Evolutionary conservation across 2,113 vertebrate genomes (phyloP).

Genomic region (Nothobranchius furzeri): DNA sequence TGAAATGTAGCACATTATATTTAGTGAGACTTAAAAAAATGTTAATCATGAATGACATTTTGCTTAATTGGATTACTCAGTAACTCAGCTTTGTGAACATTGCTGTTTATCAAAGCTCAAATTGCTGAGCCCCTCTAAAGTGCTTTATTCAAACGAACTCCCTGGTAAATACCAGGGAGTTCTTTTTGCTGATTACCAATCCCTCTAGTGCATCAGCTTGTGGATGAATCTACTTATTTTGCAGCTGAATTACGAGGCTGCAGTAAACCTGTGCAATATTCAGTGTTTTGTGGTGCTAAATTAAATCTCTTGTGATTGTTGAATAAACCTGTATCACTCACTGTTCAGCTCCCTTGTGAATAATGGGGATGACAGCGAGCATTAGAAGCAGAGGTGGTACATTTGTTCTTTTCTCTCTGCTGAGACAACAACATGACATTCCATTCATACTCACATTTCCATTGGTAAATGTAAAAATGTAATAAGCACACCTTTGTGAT

Average conservation of each 20-base stretch:
- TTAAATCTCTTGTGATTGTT: conserved; percentile 51
- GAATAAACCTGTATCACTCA: conserved; percentile 45
- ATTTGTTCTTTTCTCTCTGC: conserved; percentile 9
- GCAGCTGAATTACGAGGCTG: conserved; percentile 55
- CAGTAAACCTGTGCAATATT: conserved; percentile 45
- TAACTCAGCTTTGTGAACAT: conserved; percentile 39
- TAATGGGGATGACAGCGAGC: conserved; percentile 21
- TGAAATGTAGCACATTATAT: not conserved
- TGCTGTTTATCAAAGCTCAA: conserved; percentile 50
- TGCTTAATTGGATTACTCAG: conserved; percentile 21
- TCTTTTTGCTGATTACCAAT: conserved; percentile 60
- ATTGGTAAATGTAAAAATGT: conserved; percentile 31
- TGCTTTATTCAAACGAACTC: conserved; percentile 33
- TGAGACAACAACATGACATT: conserved; percentile 7
- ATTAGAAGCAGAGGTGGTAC: conserved; percentile 1
- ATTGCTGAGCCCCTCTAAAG: conserved; percentile 14
- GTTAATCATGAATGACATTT: conserved; percentile 59
- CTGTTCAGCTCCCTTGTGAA: conserved; percentile 20
- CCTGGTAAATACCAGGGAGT: conserved; percentile 31
- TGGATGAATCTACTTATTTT: conserved; percentile 53
- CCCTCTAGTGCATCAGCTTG: conserved; percentile 58
- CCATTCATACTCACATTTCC: conserved; percentile 29
- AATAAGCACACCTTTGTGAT: conserved; percentile 28
- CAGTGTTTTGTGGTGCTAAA: conserved; percentile 26
- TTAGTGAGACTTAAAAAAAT: conserved; percentile 3